Evolutionary conservation across 2,113 vertebrate species (phyloP), one percentile per base, ranked within the genome.

Genomic region (Fregata magnificens): DNA sequence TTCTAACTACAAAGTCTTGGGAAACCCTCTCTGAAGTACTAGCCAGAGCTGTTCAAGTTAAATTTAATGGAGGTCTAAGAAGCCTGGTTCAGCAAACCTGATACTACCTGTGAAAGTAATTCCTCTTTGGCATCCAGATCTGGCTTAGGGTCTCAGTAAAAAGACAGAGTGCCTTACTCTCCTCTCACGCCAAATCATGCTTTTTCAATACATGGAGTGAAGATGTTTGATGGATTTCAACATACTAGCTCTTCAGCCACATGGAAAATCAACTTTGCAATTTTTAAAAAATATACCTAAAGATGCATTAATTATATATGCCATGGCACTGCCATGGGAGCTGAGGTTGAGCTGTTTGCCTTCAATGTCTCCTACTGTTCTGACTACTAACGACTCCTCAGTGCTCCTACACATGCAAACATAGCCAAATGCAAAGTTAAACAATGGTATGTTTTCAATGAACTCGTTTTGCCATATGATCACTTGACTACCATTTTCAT

Each of bases 181-280:
- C 31, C 49, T 67, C 44, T 52, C 53, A 15, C 12, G 50, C 18
- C 61, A n/a, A 42, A 40, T 7, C 4, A 3, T 2, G 77, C 20
- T 49, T 63, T 10, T 62, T 55, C 47, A 67, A 12, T 5, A 12
- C 59, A 26, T 0, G 13, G 29, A 52, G 16, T 4, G 38, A 42
- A 59, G 40, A 21, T 12, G 26, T n/a, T 38, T 6, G 21, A 9
- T 10, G 19, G 38, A 52, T 44, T 69, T 65, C 76, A 69, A 4
- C 6, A 32, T 2, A 26, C 29, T 26, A 83, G 45, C 66, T 71
- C 55, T 31, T 40, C 90, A 90, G 70, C 38, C 62, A 56, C 44
- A 11, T 0, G 16, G 34, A 34, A 82, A 87, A 67, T 10, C 36
- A 58, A 73, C 49, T 10, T 38, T 0, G 0, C n/a, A 44, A 15